Evolutionary conservation across 2,797 vertebrate species (phyloP).

Genomic region (Graptemys geographica): DNA sequence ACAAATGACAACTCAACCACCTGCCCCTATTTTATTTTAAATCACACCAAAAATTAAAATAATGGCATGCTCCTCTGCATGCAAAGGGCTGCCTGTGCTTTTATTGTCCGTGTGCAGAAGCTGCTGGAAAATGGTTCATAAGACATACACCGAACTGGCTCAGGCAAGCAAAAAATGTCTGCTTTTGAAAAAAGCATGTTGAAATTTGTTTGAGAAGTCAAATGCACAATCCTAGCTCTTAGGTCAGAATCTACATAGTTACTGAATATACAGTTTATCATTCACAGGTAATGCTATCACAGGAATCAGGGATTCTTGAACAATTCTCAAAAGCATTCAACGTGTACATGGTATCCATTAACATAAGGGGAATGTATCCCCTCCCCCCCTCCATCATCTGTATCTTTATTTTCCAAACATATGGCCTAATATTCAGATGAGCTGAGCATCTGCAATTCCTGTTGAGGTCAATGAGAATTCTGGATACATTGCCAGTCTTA

Average conservation of each 20-base stretch:
- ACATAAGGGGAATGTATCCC: not conserved
- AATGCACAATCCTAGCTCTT: not conserved
- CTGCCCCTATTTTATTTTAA: not conserved
- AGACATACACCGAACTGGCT: not conserved
- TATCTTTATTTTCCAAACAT: not conserved
- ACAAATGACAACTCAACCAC: not conserved
- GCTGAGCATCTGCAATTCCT: not conserved
- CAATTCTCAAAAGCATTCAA: not conserved
- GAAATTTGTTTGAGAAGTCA: not conserved
- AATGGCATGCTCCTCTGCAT: fast-evolving
- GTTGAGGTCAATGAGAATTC: not conserved
- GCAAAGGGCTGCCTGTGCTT: not conserved
- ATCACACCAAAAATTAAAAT: not conserved
- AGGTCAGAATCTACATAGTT: not conserved
- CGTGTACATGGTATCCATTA: not conserved
- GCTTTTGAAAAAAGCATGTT: not conserved
- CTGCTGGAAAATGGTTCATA: not conserved
- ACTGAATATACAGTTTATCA: not conserved
- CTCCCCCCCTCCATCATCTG: not conserved
- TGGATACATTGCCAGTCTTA: not conserved
- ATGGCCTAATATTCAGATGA: not conserved
- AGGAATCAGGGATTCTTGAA: not conserved
- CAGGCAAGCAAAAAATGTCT: not conserved
- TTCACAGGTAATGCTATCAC: not conserved
- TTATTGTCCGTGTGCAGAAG: not conserved